Percentiles rank a stretch among this genome's conserved stretches.
Evolutionary conservation across 2,797 vertebrate genomes (phyloP).

Genomic region (Amblyraja radiata): DNA sequence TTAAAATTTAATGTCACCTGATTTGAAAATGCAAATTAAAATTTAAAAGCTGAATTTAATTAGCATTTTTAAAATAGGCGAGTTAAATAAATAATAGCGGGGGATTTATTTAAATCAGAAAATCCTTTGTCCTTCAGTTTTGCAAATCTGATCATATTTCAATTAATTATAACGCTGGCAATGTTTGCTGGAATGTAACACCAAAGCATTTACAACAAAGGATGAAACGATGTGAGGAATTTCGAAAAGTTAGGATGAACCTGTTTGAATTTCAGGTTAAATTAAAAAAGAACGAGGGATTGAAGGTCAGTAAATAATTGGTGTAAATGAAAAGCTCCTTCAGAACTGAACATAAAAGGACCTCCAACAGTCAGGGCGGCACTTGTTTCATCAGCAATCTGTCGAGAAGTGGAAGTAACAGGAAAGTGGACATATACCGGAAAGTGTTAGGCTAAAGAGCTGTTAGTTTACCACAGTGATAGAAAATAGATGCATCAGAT

Average conservation of each 20-base stretch:
- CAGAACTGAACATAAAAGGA: neutral
- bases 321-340: neutral
- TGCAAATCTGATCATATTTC: neutral
- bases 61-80: too few species aligned
- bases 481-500: conserved; percentile 1
- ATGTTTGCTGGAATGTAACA: neutral
- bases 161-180: neutral
- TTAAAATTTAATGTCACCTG: neutral
- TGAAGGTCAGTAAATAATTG: neutral
- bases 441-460: conserved; percentile 5
- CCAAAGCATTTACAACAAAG: neutral
- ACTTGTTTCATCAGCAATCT: neutral
- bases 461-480: neutral
- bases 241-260: neutral
- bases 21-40: neutral
- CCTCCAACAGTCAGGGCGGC: neutral
- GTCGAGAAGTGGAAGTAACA: neutral
- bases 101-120: neutral
- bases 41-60: too few species aligned
- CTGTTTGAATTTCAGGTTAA: neutral
- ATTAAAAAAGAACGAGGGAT: too few species aligned
- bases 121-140: neutral
- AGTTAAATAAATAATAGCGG: neutral
- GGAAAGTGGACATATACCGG: neutral
- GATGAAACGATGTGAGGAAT: neutral